These are phyloP conservation scores for Baronia brevicornis DNA, from an alignment of 2,888 invertebrate species.

Conservation along the genomic window DNA sequence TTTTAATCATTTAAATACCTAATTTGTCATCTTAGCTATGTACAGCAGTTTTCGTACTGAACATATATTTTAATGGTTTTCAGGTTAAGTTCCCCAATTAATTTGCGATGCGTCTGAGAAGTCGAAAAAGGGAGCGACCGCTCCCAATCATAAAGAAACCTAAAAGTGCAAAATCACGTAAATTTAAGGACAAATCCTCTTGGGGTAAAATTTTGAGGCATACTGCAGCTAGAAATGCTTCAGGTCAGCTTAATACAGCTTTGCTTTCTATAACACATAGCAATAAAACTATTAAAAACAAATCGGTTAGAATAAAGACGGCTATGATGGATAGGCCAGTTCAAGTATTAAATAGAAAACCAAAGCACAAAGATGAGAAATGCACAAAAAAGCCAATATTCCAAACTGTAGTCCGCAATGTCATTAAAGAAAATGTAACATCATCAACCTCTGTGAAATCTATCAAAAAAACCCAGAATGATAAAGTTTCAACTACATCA, in stretches of 20 bases:
- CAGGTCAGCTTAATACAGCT: constrained; percentile 20
- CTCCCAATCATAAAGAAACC: constrained; percentile 56
- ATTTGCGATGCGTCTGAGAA: constrained; percentile 80
- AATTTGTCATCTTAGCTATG: too few species aligned
- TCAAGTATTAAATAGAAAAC: constrained; percentile 39
- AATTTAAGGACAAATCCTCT: constrained; percentile 34
- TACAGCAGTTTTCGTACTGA: too few species aligned
- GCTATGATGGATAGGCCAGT: constrained; percentile 57
- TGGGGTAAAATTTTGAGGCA: constrained; percentile 55
- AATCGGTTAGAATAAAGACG: constrained; percentile 49
- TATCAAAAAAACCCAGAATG: constrained; percentile 37
- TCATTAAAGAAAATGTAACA: constrained; percentile 47
- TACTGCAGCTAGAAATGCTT: constrained; percentile 49
- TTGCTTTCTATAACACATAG: constrained; percentile 49
- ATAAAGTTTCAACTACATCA: constrained; percentile 46
- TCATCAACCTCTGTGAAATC: constrained; percentile 44
- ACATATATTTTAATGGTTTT: constrained; percentile 17
- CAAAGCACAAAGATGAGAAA: constrained; percentile 44
- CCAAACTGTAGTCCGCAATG: constrained; percentile 60
- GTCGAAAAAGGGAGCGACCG: constrained; percentile 78
- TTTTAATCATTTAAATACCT: background rate
- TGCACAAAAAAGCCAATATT: constrained; percentile 59
- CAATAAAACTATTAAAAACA: constrained; percentile 50
- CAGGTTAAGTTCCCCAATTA: constrained; percentile 46
- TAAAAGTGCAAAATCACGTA: constrained; percentile 40